A percentile compares a stretch with the other conserved stretches of the same genome.
phyloP scores from a whole-genome alignment of 2,113 vertebrate species.

The Anolis carolinensis region DNA sequence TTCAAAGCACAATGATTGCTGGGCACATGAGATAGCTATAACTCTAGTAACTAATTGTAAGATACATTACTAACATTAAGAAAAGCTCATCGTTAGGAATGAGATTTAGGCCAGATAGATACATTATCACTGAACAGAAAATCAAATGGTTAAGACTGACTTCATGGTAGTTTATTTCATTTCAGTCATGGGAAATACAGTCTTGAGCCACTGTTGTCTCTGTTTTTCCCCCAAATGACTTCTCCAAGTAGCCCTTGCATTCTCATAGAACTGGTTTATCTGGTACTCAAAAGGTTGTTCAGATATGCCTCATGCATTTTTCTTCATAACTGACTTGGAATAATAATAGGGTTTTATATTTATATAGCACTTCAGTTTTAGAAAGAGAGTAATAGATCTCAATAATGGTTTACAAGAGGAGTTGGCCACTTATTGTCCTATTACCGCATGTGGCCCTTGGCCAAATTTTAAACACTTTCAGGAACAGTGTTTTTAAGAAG shows the following conservation, averaged over 20 bases:
- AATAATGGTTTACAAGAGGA: not conserved
- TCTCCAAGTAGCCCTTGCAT: not conserved
- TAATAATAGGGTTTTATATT: too few relatives aligned
- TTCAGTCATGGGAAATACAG: too few relatives aligned
- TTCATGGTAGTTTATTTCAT: not conserved
- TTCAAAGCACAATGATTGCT: constrained; percentile 34
- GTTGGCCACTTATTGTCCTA: too few relatives aligned
- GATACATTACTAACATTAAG: not conserved
- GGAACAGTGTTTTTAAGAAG: not conserved
- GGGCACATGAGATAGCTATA: not conserved
- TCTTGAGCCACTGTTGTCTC: not conserved
- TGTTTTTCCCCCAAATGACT: too few relatives aligned
- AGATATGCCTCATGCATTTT: not conserved
- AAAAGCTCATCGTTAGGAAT: constrained; percentile 41
- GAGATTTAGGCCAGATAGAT: constrained; percentile 48
- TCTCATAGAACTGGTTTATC: not conserved
- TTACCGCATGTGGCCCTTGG: not conserved
- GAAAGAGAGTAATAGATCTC: too few relatives aligned
- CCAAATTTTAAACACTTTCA: not conserved
- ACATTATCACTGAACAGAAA: not conserved
- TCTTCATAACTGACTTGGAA: not conserved
- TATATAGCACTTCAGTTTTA: not conserved
- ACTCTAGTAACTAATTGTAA: not conserved
- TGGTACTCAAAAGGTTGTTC: too few relatives aligned
- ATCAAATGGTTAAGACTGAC: not conserved